Evolutionary conservation across 92 coral and sea anemone genomes (phyloP).

Genomic region (Zoanthus gigantus): DNA sequence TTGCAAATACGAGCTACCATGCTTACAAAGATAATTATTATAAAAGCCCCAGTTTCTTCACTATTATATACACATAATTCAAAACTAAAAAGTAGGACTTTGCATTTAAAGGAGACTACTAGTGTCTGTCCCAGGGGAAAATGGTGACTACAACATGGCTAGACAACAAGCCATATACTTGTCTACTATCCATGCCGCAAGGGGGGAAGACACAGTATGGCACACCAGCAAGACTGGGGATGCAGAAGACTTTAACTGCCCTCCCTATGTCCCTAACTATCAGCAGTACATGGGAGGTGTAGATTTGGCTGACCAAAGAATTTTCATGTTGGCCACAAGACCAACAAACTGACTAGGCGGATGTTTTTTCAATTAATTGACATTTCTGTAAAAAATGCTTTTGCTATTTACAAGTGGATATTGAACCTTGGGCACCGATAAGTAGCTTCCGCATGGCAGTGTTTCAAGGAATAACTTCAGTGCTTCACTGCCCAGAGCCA

Average conservation of each 20-base stretch:
- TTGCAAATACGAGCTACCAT: background rate
- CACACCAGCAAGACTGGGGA: conserved; percentile 11
- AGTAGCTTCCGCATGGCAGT: background rate
- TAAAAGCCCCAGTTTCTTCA: background rate
- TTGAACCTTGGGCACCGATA: too few relatives aligned
- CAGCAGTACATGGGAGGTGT: conserved; percentile 2
- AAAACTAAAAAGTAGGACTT: background rate
- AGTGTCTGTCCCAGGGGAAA: conserved; percentile 10
- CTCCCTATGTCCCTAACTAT: conserved; percentile 16
- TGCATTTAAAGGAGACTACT: background rate
- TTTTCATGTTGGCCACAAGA: conserved; percentile 11
- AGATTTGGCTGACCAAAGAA: conserved; percentile 1
- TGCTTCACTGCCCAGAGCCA: background rate
- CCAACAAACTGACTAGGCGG: background rate
- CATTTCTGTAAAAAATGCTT: conserved; percentile 17
- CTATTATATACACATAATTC: background rate
- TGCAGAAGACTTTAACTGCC: conserved; percentile 19
- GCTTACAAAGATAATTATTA: conserved; percentile 1
- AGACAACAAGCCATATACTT: conserved; percentile 5
- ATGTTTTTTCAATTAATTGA: background rate
- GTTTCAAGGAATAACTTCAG: conserved; percentile 1
- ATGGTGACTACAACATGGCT: conserved; percentile 17
- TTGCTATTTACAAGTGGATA: background rate
- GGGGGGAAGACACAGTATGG: background rate
- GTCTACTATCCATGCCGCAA: background rate